These are phyloP conservation scores for Heliconius charithonia DNA, from an alignment of 2,888 invertebrate genomes.

Conservation along the genomic window DNA sequence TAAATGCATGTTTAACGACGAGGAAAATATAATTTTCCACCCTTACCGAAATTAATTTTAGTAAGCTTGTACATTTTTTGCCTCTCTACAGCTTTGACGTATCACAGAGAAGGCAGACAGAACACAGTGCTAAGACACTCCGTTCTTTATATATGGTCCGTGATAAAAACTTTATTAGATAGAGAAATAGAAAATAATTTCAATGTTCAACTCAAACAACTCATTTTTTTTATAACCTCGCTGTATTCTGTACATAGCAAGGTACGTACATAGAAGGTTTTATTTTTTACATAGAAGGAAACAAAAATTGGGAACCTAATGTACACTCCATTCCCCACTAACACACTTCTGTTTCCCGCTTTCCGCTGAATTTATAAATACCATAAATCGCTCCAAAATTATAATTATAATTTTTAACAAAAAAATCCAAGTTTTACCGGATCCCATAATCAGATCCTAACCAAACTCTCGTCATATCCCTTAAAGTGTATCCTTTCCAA, in stretches of 20 bases:
- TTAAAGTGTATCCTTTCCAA: no score
- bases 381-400: no score
- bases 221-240: neutral
- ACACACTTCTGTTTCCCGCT: no score
- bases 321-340: neutral
- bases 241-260: neutral
- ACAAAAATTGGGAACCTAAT: neutral
- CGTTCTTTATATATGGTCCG: neutral
- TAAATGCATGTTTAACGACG: conserved; percentile 7
- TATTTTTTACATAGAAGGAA: no score
- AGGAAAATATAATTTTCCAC: conserved; percentile 7
- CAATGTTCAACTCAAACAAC: no score
- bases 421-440: no score
- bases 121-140: neutral
- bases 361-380: no score
- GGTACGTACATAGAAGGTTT: neutral
- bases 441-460: no score
- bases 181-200: no score
- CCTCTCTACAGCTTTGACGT: neutral
- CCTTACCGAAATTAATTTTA: neutral
- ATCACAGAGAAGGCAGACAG: neutral
- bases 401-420: no score
- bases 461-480: no score
- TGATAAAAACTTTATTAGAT: no score
- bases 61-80: neutral